Evolutionary conservation across 2,888 invertebrate species (phyloP).

Genomic region (Caenorhabditis afra): DNA sequence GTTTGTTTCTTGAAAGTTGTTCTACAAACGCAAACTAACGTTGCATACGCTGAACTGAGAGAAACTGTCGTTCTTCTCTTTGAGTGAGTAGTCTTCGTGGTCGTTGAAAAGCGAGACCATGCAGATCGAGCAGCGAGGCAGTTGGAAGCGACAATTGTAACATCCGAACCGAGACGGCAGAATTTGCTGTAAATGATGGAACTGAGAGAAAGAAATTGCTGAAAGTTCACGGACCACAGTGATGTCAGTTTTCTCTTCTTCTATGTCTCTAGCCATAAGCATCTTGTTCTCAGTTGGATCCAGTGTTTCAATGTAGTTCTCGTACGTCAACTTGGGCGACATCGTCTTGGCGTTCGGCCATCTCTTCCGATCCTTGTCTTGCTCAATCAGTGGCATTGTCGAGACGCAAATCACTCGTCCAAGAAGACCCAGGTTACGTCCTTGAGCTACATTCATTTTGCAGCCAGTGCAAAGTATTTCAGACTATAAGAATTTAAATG

Average conservation of each 20-base stretch:
- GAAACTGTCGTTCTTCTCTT: constrained; percentile 24
- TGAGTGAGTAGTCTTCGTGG: constrained; percentile 33
- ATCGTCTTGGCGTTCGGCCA: constrained; percentile 41
- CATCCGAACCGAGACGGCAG: constrained; percentile 39
- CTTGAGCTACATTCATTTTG: constrained; percentile 31
- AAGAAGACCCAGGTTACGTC: constrained; percentile 25
- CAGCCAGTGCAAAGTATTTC: constrained; percentile 46
- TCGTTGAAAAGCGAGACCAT: constrained; percentile 36
- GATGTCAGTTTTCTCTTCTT: constrained; percentile 48
- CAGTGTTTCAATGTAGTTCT: constrained; percentile 42
- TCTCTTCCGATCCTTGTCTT: constrained; percentile 39
- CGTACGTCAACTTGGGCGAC: constrained; percentile 30
- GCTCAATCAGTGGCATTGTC: constrained; percentile 46
- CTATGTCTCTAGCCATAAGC: constrained; percentile 45
- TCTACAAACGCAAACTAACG: no score
- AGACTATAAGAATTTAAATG: constrained; percentile 14
- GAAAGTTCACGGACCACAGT: constrained; percentile 9
- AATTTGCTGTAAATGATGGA: constrained; percentile 25
- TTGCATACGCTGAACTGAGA: constrained; percentile 41
- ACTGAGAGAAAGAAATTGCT: no score
- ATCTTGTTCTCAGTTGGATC: constrained; percentile 44
- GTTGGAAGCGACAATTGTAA: constrained; percentile 41
- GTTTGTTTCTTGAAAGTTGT: no score
- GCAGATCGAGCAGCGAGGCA: constrained; percentile 48
- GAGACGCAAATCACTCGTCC: constrained; percentile 38